Evolutionary conservation across 2,888 invertebrate genomes (phyloP), one percentile per base, ranked within the genome.

Genomic region (Himalopsyche japonica): DNA sequence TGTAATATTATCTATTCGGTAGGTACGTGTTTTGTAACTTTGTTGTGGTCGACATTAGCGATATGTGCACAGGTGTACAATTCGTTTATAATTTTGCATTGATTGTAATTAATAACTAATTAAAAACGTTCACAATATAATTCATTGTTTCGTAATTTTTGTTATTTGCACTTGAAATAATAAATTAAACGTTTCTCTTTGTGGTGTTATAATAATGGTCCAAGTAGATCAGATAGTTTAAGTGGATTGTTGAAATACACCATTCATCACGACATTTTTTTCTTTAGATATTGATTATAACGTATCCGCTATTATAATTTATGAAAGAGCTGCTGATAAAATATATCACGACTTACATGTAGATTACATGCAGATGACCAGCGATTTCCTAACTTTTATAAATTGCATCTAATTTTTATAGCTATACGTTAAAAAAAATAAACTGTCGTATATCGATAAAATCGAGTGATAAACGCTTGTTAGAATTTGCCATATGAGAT

Each of bases 11-110:
- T 30, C 27, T 27, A 70, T 70, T 47, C 48, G 48, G 37, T 34
- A 34, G 79, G 80, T 48, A 37, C 49, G 49, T 79, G 30, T 82
- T 82, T 82, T 82, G 82, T 82, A 70, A 82, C 27, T 27, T 12
- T 70, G 70, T 70, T 70, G 70, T 70, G 70, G 70, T 70, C 70
- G 30, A 70, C 27, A 70, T 70, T 70, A 12, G 70, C 70, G 70
- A 70, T 70, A 30, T 70, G 70, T 70, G 15, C 70, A 70, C 70
- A 70, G 70, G 70, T 70, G 70, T 70, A 70, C 70, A 27, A 70
- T 30, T 70, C 70, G 70, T 70, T 70, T 70, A 70, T 3, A 10
- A 70, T 70, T 30, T 70, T 15, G 70, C 30, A 70, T 70, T 70
- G 70, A 70, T 70, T 70, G 70, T 70, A 30, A 70, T 70, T 70